Evolutionary conservation across 1,140 invertebrate species (phyloP), one percentile per base, ranked within the genome.

Genomic region (Drosophila quadrilineata): DNA sequence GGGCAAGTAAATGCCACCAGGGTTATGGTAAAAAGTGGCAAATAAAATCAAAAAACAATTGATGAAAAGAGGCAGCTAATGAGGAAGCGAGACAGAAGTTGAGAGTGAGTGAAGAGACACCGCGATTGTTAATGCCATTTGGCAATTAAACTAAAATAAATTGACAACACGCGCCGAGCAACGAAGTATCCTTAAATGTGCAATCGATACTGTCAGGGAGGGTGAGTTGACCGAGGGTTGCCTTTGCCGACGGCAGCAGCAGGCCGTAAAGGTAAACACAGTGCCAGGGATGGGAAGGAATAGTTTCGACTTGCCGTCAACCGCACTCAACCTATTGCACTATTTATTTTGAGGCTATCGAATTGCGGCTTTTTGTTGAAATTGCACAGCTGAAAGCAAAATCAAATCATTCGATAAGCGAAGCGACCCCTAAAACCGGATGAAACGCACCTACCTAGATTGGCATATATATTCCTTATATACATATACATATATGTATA

Each of bases 381-480:
- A 75, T 50, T 79, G 66, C 70, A 71, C 65, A 77, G 64, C 73
- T 28, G 22, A 49, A 58, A 68, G 60, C 50, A 43, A 82, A 76
- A 82, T 82, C 77, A 73, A 84, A 84, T 60, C 66, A 14, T 36
- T 9, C 66, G 77, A 82, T 82, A 77, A 71, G 69, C 59, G 22
- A 41, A 5, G 43, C 38, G 19, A 19, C 14, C 26, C 49, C 33
- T 57, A 31, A 48, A 40, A 46, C 6, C 26, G 28, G 41, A 38
- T 49, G 41, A 48, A 57, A 14, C 41, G 52, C 41, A 50, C 50
- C 57, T 60, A 41, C 29, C n/a, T n/a, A n/a, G 38, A 43, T 26
- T 16, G 16, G n/a, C 50, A 12, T 49, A 14, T 33, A 16, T 33
- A 14, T 9, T 2, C 6, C 10, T 6, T 12, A 12, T 21, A 12